Base-by-base conservation (phyloP, 2,888 invertebrate species). In the Actias luna region DNA sequence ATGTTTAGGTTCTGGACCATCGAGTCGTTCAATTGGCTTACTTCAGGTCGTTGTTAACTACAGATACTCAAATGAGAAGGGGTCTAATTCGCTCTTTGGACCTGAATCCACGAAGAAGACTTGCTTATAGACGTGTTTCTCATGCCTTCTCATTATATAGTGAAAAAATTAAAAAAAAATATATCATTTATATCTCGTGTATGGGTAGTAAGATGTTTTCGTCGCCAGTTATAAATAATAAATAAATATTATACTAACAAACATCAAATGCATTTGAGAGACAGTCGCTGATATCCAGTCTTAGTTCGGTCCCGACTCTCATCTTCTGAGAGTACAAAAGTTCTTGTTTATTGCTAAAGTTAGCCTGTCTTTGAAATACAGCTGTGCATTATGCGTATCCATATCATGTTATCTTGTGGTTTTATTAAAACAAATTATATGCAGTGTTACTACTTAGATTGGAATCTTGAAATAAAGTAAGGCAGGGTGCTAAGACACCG, bases 331-430 rank as follows among this genome's bases (percentile, higher is more conserved):
- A 59, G 35, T 18, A 58, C 35, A 14, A 35, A 63, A 65, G 55
- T 65, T 63, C 33, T 65, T 63, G 63, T 63, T 65, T 65, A 65
- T 65, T 62, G 58, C 52, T 29, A 63, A 65, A 65, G 63, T 65
- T 65, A 33, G 59, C 35, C 29, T n/a, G 59, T 55, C 46, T 36
- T 42, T 1, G 50, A 60, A 62, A 55, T 50, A 65, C 65, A 60
- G 58, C 62, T 63, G 55, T 50, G 36, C 63, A 63, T 63, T 65
- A 61, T 65, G 61, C 55, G 16, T 36, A 35, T 39, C 52, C 36
- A 35, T 29, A 33, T 62, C 58, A 35, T 39, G 18, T 52, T 50
- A 22, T 50, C 12, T 52, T 59, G 52, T 58, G 36, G 35, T 63
- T 62, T 60, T 50, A 63, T 61, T 60, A 50, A 59, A 61, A 29